Conservation (phyloP, 2,797 vertebrate species). For the Helarctos malayanus region DNA sequence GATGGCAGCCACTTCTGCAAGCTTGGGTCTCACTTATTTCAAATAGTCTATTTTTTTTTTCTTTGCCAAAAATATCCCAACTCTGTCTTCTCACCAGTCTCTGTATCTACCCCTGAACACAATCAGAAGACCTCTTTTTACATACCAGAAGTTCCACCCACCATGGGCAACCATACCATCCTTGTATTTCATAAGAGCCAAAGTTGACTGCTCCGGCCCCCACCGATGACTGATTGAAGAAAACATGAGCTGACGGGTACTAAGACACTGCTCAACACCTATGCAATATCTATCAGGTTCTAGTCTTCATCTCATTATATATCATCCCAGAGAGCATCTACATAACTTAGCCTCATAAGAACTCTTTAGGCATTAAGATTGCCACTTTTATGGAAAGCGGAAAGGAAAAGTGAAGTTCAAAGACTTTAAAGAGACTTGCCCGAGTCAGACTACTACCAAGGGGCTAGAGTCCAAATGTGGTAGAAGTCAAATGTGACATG, state of each 20-base stretch:
- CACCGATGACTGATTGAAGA: neutral
- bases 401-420: slow-evolving; percentile 51
- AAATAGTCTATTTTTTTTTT: neutral
- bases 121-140: neutral
- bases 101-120: neutral
- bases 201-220: neutral
- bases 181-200: slow-evolving; percentile 3
- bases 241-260: neutral
- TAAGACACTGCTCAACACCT: neutral
- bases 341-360: neutral
- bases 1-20: neutral
- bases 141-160: neutral
- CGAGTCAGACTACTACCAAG: neutral
- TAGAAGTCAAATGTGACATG: slow-evolving; percentile 18
- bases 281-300: neutral
- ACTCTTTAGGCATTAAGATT: neutral
- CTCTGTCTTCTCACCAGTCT: neutral
- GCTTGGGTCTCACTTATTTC: neutral
- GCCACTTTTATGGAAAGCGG: neutral
- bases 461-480: neutral
- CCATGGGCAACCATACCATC: neutral
- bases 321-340: neutral
- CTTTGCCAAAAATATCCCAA: slow-evolving; percentile 10
- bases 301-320: neutral
- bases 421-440: neutral